Conservation (phyloP, 2,797 vertebrate species). For the Lagorchestes hirsutus region DNA sequence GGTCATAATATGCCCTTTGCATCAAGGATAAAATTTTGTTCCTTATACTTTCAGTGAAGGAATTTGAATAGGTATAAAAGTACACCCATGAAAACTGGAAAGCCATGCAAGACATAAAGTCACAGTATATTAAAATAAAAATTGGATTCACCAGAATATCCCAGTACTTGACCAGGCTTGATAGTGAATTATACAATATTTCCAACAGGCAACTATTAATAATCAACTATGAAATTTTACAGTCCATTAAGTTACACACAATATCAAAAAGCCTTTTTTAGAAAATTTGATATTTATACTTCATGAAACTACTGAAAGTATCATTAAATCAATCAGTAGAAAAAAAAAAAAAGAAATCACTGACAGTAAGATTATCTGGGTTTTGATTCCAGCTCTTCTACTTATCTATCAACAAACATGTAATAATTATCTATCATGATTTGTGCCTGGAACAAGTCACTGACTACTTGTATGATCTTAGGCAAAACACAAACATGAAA, state of each 20-base stretch:
- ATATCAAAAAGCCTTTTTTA: conserved; percentile 13
- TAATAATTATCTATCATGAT: neutral
- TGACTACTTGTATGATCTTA: neutral
- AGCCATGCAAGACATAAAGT: neutral
- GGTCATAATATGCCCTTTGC: neutral
- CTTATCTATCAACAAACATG: neutral
- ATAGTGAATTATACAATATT: conserved; percentile 9
- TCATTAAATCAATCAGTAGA: conserved; percentile 45
- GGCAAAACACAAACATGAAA: neutral
- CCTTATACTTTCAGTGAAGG: neutral
- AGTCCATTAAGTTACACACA: neutral
- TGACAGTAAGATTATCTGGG: neutral
- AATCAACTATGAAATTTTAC: neutral
- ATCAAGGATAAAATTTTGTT: neutral
- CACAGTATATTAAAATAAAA: conserved; percentile 17
- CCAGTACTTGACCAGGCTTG: neutral
- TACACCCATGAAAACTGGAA: neutral
- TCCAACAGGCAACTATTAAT: conserved; percentile 7
- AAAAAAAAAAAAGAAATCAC: neutral
- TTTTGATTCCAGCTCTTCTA: neutral
- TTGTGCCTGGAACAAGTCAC: neutral
- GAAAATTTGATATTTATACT: conserved; percentile 10
- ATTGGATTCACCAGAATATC: neutral
- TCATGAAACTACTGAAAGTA: conserved; percentile 46
- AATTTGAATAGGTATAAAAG: neutral